phyloP scores from a whole-genome alignment of 2,797 vertebrate species.

The Gobionotothen gibberifrons region DNA sequence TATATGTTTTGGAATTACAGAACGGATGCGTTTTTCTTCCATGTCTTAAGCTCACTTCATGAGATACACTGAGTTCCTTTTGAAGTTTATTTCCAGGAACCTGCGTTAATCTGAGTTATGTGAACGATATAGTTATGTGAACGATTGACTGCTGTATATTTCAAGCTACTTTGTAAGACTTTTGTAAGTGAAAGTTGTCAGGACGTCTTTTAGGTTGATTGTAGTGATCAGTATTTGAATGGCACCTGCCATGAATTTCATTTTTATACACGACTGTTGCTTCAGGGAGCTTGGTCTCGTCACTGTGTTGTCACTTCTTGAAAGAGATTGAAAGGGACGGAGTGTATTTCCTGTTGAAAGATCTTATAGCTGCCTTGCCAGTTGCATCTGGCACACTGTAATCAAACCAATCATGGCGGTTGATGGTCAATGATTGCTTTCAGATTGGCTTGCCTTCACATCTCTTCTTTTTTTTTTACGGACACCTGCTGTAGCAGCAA shows the following conservation, averaged over 20 bases:
- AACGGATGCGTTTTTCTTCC: slow-evolving; percentile 1
- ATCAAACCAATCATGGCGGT: slow-evolving; percentile 80
- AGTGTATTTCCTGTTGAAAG: slow-evolving; percentile 75
- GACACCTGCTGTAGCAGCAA: slow-evolving; percentile 68
- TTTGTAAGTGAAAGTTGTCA: not conserved
- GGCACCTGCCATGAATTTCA: slow-evolving; percentile 32
- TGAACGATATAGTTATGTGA: slow-evolving; percentile 21
- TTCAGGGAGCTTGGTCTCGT: slow-evolving; percentile 23
- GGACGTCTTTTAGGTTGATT: slow-evolving; percentile 38
- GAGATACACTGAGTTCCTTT: slow-evolving; percentile 5
- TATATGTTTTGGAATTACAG: slow-evolving; percentile 14
- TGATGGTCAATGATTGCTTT: slow-evolving; percentile 84
- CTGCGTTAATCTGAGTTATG: slow-evolving; percentile 16
- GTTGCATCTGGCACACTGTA: slow-evolving; percentile 78
- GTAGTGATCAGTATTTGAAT: slow-evolving; percentile 46
- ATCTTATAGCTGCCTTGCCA: slow-evolving; percentile 59
- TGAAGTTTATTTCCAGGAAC: slow-evolving; percentile 20
- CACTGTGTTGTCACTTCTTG: slow-evolving; percentile 54
- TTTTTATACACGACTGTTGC: slow-evolving; percentile 18
- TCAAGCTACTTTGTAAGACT: slow-evolving; percentile 11
- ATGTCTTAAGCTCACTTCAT: too few relatives aligned
- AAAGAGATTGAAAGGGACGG: slow-evolving; percentile 72
- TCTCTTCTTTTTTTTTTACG: slow-evolving; percentile 14
- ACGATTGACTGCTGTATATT: slow-evolving; percentile 32
- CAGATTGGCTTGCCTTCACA: slow-evolving; percentile 75